Base-by-base conservation (phyloP, 1,140 invertebrate genomes). In the Bombus soroeensis region DNA sequence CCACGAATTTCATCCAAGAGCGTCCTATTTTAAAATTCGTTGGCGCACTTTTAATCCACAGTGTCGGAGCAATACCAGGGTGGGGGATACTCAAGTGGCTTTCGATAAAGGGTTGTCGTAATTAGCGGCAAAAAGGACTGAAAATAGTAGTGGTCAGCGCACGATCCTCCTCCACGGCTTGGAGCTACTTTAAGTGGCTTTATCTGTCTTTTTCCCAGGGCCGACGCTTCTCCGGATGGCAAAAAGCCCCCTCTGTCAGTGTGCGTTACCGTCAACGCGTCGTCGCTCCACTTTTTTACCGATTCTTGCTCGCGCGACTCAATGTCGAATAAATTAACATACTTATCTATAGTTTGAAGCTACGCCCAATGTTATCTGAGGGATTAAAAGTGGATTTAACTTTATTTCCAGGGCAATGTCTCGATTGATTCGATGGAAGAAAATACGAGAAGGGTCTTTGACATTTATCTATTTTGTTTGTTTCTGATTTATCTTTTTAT, bases 201-300 rank as follows among this genome's bases (percentile, higher is more conserved):
- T 88, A 86, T 81, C 86, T 78, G 59, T 12, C 77, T 75, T 86
- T 90, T 90, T 90, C 77, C 77, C 89, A 90, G 53, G 86, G 80
- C 66, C 34, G 59, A 70, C 53, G 77, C 47, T 81, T 68, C 77
- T 82, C 47, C 47, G 57, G 59, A 70, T 85, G 57, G 78, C 86
- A 90, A 90, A 88, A 90, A 90, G 37, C 53, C 59, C 39, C 15
- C 28, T n/a, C 57, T 82, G 82, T 85, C 88, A 80, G 70, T 28
- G 13, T 57, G 68, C 62, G 72, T 89, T 74, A 87, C 43, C 70
- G 47, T 77, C 43, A 66, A 89, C 85, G 34, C 78, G 41, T 70
- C 71, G 62, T 88, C 43, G 25, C 53, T 81, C 59, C 18, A 37
- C 62, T 70, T 71, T 64, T 83, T 83, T 53, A 37, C 18, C n/a